Evolutionary conservation across 2,888 invertebrate genomes (phyloP).

Genomic region (Lithophane socia): DNA sequence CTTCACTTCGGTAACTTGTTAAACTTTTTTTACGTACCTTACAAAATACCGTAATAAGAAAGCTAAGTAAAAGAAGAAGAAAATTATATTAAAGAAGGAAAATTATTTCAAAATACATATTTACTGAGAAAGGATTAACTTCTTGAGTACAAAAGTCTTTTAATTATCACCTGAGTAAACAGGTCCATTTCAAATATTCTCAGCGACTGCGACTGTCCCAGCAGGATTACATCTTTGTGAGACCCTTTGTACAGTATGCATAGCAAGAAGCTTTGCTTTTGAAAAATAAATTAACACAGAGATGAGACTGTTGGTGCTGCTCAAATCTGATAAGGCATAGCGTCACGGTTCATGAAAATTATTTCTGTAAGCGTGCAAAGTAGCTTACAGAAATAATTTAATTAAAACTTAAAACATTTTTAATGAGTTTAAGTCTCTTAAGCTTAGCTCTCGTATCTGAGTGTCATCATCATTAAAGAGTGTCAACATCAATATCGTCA

Average conservation of each 20-base stretch:
- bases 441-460: not conserved
- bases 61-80: not conserved
- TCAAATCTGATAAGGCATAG: conserved; percentile 6
- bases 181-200: conserved; percentile 31
- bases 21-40: conserved; percentile 12
- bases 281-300: conserved; percentile 31
- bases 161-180: conserved; percentile 54
- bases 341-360: not conserved
- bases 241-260: conserved; percentile 24
- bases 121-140: conserved; percentile 42
- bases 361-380: not conserved
- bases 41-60: conserved; percentile 2
- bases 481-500: too few species aligned
- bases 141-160: conserved; percentile 30
- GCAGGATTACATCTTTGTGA: conserved; percentile 34
- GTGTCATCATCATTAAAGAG: too few species aligned
- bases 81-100: conserved; percentile 24
- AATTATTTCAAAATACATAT: conserved; percentile 47
- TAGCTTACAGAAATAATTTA: not conserved
- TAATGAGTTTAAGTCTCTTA: not conserved
- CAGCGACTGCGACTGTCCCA: conserved; percentile 11
- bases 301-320: conserved; percentile 4
- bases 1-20: not conserved
- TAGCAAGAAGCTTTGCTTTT: conserved; percentile 27
- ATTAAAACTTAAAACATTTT: not conserved